Percentiles rank a stretch among this genome's conserved stretches.
Evolutionary conservation across 2,888 invertebrate genomes (phyloP).

Genomic region (Agrilus cyanescens): DNA sequence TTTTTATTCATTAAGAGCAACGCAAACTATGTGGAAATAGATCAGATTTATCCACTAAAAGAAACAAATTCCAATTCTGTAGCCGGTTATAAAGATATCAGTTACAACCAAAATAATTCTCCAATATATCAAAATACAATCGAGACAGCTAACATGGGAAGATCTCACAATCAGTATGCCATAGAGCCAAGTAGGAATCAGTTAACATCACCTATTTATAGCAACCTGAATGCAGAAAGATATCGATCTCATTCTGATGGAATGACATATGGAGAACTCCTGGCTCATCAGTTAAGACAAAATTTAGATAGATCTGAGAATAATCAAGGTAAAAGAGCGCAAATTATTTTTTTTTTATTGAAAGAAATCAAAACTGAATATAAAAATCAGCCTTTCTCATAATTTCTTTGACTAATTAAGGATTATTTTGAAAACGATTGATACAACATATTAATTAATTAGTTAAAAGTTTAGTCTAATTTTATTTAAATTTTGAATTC

Average conservation of each 20-base stretch:
- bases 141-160: constrained; percentile 14
- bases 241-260: constrained; percentile 36
- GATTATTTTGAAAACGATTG: too few relatives aligned
- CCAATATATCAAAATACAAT: constrained; percentile 44
- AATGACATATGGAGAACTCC: constrained; percentile 41
- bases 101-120: constrained; percentile 36
- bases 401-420: too few relatives aligned
- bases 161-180: constrained; percentile 4
- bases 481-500: too few relatives aligned
- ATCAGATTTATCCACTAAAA: constrained; percentile 42
- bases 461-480: too few relatives aligned
- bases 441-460: too few relatives aligned
- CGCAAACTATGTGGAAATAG: constrained; percentile 44
- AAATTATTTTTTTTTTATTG: too few relatives aligned
- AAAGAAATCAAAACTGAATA: too few relatives aligned
- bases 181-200: constrained; percentile 15
- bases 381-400: too few relatives aligned
- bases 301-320: constrained; percentile 41
- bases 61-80: constrained; percentile 18
- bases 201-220: constrained; percentile 41
- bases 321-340: constrained; percentile 35
- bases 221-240: constrained; percentile 37
- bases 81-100: constrained; percentile 27
- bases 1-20: constrained; percentile 16
- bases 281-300: constrained; percentile 43